Base-by-base conservation (phyloP, 2,113 vertebrate genomes). In the Bubo blakistoni region DNA sequence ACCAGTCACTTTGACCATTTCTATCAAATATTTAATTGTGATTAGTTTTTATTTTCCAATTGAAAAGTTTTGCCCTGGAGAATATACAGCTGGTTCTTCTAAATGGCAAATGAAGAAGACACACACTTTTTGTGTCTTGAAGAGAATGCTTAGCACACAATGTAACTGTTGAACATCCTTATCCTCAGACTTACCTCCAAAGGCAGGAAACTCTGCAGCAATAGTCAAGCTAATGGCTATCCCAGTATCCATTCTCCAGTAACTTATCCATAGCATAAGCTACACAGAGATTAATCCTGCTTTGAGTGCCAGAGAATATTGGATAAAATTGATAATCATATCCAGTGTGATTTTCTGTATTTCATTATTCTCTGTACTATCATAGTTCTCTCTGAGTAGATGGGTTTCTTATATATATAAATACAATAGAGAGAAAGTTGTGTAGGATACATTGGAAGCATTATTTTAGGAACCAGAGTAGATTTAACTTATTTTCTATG, bases 61-160 rank as follows among this genome's bases (percentile, higher is more conserved):
- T 63, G 20, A 81, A 63, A 86, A n/a, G 6, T 38, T 26, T 74
- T 80, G 20, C 17, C 12, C 17, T 63, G 32, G 13, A 63, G 62
- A 76, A 85, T 8, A 14, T 40, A 29, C 8, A 57, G 16, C 20
- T n/a, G 66, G 8, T 20, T 83, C 8, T 81, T 70, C 57, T 44
- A 63, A 67, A 69, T n/a, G 9, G 27, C 34, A 70, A 59, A 62
- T 58, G 29, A 62, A 51, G 29, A 70, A 76, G 59, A 24, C 13
- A 72, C 0, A 62, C 0, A 0, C 51, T 61, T 34, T 16, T 29
- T 46, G 6, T n/a, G 42, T 38, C 22, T 67, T 47, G 49, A 89
- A 63, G 67, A 51, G 16, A 80, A 62, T 46, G n/a, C 38, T 82
- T 74, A 58, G 40, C 15, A 67, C 15, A 34, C 26, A 42, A 57